A percentile compares a stretch with the other conserved stretches of the same genome.
These are phyloP conservation scores for Anoncus sp. DNA, from an alignment of 2,888 invertebrate genomes.

Conservation along the genomic window DNA sequence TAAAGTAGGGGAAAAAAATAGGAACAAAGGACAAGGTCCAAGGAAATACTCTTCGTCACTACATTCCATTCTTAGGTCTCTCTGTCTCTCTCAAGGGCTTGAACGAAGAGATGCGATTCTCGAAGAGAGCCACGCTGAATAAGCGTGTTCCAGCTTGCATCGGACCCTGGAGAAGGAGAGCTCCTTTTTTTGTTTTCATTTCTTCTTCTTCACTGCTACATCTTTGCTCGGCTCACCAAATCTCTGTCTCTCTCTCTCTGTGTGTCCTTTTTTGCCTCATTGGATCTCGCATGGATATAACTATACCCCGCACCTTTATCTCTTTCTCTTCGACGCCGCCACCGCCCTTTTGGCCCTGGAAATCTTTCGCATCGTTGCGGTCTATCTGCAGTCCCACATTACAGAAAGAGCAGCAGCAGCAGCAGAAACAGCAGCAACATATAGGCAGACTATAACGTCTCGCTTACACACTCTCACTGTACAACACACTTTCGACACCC, in stretches of 20 bases:
- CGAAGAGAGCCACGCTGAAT: slow-evolving; percentile 26
- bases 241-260: slow-evolving; percentile 19
- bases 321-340: slow-evolving; percentile 7
- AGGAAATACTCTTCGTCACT: slow-evolving; percentile 58
- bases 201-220: slow-evolving; percentile 18
- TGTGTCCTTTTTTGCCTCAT: slow-evolving; percentile 23
- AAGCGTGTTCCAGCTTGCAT: slow-evolving; percentile 63
- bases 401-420: slow-evolving; percentile 29
- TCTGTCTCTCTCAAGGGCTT: slow-evolving; percentile 4
- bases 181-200: slow-evolving; percentile 32
- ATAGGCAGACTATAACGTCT: slow-evolving; percentile 16
- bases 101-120: slow-evolving; percentile 28
- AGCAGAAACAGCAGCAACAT: too few relatives aligned
- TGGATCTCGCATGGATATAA: slow-evolving; percentile 23
- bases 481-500: slow-evolving; percentile 48
- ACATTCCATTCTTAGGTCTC: slow-evolving; percentile 65
- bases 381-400: slow-evolving; percentile 39
- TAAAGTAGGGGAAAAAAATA: too few relatives aligned
- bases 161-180: slow-evolving; percentile 42
- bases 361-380: slow-evolving; percentile 42
- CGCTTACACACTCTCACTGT: slow-evolving; percentile 42
- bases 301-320: slow-evolving; percentile 5
- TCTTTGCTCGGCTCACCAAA: slow-evolving; percentile 5
- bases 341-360: slow-evolving; percentile 29
- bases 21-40: slow-evolving; percentile 40